phyloP scores from a whole-genome alignment of 2,888 invertebrate genomes.

The Cosmia trapezina region DNA sequence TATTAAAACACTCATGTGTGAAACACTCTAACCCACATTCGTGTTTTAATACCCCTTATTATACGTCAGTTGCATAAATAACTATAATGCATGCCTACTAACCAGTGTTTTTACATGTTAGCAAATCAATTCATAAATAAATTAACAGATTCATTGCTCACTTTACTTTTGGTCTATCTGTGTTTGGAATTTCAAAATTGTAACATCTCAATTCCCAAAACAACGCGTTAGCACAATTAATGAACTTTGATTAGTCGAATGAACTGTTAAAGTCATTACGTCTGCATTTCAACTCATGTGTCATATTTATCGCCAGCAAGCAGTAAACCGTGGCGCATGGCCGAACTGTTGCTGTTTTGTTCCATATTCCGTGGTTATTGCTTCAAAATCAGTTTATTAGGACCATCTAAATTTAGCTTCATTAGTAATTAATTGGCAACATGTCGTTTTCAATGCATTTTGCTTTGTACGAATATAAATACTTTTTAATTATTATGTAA shows the following conservation, averaged over 20 bases:
- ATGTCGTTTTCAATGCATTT: neutral
- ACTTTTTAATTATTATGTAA: neutral
- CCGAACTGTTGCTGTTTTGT: conserved; percentile 26
- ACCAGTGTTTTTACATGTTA: no score
- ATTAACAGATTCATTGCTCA: no score
- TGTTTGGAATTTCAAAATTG: neutral
- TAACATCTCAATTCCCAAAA: conserved; percentile 16
- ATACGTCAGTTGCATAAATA: no score
- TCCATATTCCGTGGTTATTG: conserved; percentile 21
- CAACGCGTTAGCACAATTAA: conserved; percentile 41
- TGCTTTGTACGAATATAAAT: neutral
- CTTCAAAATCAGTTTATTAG: conserved; percentile 47
- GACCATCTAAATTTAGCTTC: conserved; percentile 39
- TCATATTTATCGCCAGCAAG: conserved; percentile 27
- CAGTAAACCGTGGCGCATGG: conserved; percentile 17
- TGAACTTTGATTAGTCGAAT: conserved; percentile 47
- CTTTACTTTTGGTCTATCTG: neutral
- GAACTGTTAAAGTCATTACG: conserved; percentile 55
- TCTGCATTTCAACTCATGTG: conserved; percentile 60
- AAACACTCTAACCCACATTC: no score
- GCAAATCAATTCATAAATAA: no score
- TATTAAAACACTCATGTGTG: no score
- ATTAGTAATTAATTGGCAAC: conserved; percentile 37
- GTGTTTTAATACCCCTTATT: no score
- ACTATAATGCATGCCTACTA: no score